Evolutionary conservation across 1,140 invertebrate species (phyloP), one percentile per base, ranked within the genome.

Genomic region (Bombus waltoni): DNA sequence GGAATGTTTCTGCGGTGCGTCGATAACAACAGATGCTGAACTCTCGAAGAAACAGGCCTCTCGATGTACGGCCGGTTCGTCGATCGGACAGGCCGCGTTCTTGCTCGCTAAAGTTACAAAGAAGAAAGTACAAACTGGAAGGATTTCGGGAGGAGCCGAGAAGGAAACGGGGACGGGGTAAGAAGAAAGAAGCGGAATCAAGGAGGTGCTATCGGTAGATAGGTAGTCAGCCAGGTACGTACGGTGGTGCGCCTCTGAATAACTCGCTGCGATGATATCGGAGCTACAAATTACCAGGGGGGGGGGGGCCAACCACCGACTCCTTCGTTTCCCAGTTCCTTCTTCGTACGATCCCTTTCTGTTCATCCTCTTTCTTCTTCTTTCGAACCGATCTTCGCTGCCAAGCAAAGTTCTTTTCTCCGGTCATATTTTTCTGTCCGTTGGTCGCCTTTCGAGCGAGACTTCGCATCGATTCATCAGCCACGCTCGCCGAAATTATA

Each of bases 211-310:
- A 86, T 91, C 90, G 80, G 86, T 57, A 81, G 90, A 89, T 89
- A 91, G 88, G 91, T 91, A 91, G 91, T 90, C 90, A 78, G 82
- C 74, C 83, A 73, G 83, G 83, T 91, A 88, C 84, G 81, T 86
- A 87, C 88, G 88, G 65, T 88, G 79, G 74, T 87, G 74, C 73
- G 85, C 89, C 90, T 90, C 83, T 74, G 85, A 91, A 92, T 91
- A 92, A 92, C 91, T 89, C 76, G 74, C 47, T 74, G 89, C 89
- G 91, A 92, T 92, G 90, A 92, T 92, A 92, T 91, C 91, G 89
- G 47, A 83, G 87, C 86, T 92, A 92, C 90, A 91, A 92, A 92
- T 92, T 92, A 92, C 90, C 86, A 85, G 4, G 80, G 84, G 82
- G n/a, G 88, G 85, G 82, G 86, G 82, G 89, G 87, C 81, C 87